These are phyloP conservation scores for Argyrosomus japonicus DNA, from an alignment of 2,113 vertebrate genomes.

Conservation along the genomic window DNA sequence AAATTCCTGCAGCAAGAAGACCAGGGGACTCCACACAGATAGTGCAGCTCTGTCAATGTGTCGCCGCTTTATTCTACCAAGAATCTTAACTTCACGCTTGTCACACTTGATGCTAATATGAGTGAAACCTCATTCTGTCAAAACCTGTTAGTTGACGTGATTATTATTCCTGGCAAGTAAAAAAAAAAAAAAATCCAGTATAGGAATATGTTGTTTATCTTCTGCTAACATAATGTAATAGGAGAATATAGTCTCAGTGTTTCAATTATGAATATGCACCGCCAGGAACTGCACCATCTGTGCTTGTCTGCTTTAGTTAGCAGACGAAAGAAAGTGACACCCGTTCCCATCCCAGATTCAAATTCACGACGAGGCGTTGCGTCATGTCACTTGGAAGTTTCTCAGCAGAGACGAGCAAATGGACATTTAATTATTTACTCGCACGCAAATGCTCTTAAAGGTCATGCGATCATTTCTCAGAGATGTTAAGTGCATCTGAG, in stretches of 20 bases:
- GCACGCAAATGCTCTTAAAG: not conserved
- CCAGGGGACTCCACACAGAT: slow-evolving; percentile 47
- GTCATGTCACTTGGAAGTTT: not conserved
- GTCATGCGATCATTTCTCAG: not conserved
- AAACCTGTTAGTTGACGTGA: slow-evolving; percentile 57
- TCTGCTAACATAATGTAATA: slow-evolving; percentile 47
- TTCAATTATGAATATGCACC: slow-evolving; percentile 60
- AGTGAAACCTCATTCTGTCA: slow-evolving; percentile 81
- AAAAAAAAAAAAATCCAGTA: not conserved
- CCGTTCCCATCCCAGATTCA: slow-evolving; percentile 9
- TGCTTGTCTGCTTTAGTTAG: slow-evolving; percentile 53
- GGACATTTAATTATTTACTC: not conserved
- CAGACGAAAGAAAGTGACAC: slow-evolving; percentile 30
- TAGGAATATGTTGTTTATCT: slow-evolving; percentile 61
- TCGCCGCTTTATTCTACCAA: slow-evolving; percentile 52
- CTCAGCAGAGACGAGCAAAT: not conserved
- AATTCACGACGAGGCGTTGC: not conserved
- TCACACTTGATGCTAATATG: slow-evolving; percentile 70
- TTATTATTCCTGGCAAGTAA: slow-evolving; percentile 51
- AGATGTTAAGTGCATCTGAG: not conserved
- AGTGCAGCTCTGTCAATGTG: slow-evolving; percentile 48
- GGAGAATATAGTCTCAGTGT: slow-evolving; percentile 32
- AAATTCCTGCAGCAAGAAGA: slow-evolving; percentile 47
- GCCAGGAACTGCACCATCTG: slow-evolving; percentile 60
- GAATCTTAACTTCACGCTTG: slow-evolving; percentile 58